phyloP scores from a whole-genome alignment of 2,797 vertebrate genomes.

The Chiroxiphia lanceolata region DNA sequence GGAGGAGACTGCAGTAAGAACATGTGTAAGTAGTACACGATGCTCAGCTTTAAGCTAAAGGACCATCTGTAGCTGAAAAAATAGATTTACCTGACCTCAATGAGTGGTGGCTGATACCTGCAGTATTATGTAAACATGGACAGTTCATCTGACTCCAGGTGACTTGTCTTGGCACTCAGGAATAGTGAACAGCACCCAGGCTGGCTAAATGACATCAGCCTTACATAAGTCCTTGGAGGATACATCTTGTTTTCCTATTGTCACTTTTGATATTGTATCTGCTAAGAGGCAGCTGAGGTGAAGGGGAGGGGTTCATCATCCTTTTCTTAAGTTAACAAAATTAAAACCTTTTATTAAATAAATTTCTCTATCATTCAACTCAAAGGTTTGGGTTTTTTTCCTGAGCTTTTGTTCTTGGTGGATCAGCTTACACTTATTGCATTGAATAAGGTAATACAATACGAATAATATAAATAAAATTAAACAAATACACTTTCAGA shows the following conservation, averaged over 20 bases:
- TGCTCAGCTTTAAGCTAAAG: neutral
- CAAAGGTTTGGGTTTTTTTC: accelerated
- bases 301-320: neutral
- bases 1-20: neutral
- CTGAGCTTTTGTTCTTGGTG: neutral
- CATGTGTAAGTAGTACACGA: neutral
- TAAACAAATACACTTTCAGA: neutral
- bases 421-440: neutral
- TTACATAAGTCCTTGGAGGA: neutral
- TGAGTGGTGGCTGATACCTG: neutral
- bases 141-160: neutral
- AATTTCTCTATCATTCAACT: neutral
- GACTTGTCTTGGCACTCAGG: neutral
- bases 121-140: neutral
- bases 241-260: neutral
- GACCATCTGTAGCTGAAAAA: neutral
- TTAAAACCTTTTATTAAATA: neutral
- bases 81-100: neutral
- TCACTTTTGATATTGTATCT: accelerated
- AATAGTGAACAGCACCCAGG: neutral
- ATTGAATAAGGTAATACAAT: neutral
- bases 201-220: neutral
- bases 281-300: neutral
- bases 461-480: neutral
- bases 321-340: neutral